phyloP scores from a whole-genome alignment of 2,797 vertebrate species.

The Acomys russatus region DNA sequence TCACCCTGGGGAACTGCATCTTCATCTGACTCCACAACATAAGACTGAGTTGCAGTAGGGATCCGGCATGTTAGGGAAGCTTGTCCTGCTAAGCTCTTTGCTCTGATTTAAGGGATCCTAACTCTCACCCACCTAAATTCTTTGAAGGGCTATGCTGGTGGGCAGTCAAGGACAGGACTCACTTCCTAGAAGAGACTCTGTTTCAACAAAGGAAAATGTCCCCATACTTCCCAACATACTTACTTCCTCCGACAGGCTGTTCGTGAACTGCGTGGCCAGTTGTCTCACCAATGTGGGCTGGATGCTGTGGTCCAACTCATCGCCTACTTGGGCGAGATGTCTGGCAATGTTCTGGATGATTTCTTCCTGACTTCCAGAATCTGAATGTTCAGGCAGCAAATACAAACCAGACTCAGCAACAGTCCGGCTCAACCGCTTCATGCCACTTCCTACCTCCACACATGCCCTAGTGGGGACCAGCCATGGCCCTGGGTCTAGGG shows the following conservation, averaged over 20 bases:
- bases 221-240: conserved; percentile 60
- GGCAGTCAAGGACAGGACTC: background rate
- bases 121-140: background rate
- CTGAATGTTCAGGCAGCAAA: conserved; percentile 39
- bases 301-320: conserved; percentile 86
- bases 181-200: background rate
- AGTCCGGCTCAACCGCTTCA: background rate
- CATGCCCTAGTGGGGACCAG: background rate
- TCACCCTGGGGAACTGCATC: background rate
- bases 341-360: conserved; percentile 85
- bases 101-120: background rate
- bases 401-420: background rate
- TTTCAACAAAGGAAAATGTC: background rate
- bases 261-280: conserved; percentile 79
- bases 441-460: background rate
- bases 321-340: conserved; percentile 87
- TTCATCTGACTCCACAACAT: background rate
- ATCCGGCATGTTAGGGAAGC: background rate
- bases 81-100: background rate
- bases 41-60: background rate
- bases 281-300: conserved; percentile 72
- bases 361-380: conserved; percentile 78
- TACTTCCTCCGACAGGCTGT: conserved; percentile 83
- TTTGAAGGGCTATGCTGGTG: background rate
- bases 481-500: too few relatives aligned